A percentile compares a stretch with the other conserved stretches of the same genome.
These are phyloP conservation scores for Venustaconcha ellipsiformis DNA, from an alignment of 1,140 invertebrate genomes.

Conservation along the genomic window DNA sequence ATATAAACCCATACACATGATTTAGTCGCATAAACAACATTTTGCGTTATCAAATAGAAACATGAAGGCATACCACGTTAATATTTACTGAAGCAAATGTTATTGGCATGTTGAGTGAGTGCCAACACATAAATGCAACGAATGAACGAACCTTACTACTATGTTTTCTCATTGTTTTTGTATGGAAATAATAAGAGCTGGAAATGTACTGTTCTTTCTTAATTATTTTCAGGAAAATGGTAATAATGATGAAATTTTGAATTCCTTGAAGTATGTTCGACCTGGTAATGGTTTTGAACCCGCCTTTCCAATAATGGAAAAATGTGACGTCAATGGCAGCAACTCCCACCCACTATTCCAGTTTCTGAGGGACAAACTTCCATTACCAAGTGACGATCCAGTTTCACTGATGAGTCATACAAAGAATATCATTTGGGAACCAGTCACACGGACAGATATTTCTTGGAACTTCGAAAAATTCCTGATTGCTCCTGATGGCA, in stretches of 20 bases:
- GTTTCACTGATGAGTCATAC: conserved; percentile 40
- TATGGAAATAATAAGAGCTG: too few relatives aligned
- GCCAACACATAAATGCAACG: neutral
- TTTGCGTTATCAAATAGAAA: too few relatives aligned
- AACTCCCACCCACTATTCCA: conserved; percentile 73
- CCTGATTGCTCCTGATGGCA: conserved; percentile 52
- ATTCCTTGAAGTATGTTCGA: conserved; percentile 72
- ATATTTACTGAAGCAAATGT: neutral
- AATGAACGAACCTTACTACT: too few relatives aligned
- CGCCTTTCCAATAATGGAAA: conserved; percentile 71
- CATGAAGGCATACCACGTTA: neutral
- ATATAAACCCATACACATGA: too few relatives aligned
- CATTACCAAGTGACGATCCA: conserved; percentile 53
- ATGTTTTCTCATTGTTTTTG: too few relatives aligned
- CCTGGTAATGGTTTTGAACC: conserved; percentile 74
- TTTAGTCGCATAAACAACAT: too few relatives aligned
- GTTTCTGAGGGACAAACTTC: conserved; percentile 71
- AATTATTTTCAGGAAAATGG: conserved; percentile 69
- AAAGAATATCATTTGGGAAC: conserved; percentile 51
- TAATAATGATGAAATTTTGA: conserved; percentile 71
- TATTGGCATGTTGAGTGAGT: neutral
- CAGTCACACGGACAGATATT: conserved; percentile 52
- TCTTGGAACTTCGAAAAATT: conserved; percentile 63
- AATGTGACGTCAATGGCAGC: conserved; percentile 74
- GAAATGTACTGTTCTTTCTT: neutral